Percentiles rank a stretch among this genome's conserved stretches.
phyloP scores from a whole-genome alignment of 2,797 vertebrate genomes.

The Hephaestus fuliginosus region DNA sequence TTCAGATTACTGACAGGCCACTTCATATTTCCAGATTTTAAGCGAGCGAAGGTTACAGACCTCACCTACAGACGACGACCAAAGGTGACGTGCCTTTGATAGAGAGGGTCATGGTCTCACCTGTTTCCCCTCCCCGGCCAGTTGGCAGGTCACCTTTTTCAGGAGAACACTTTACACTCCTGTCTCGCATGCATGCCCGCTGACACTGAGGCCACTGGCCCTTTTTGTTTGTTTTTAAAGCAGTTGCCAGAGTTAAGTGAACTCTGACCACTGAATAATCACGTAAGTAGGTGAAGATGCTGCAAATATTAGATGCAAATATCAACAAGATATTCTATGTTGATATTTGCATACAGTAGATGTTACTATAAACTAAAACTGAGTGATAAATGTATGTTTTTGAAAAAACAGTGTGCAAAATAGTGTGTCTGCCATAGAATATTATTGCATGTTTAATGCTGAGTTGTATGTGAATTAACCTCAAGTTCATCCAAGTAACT shows the following conservation, averaged over 20 bases:
- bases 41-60: slow-evolving; percentile 39
- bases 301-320: slow-evolving; percentile 19
- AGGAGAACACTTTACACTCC: not conserved
- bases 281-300: slow-evolving; percentile 1
- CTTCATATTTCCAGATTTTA: slow-evolving; percentile 60
- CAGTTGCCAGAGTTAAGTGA: slow-evolving; percentile 38
- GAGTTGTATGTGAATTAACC: slow-evolving; percentile 22
- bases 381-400: not conserved
- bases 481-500: slow-evolving; percentile 40
- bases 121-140: slow-evolving; percentile 41
- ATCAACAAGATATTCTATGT: not conserved
- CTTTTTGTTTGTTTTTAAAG: slow-evolving; percentile 73
- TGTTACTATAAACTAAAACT: not conserved
- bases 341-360: not conserved
- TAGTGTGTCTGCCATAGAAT: not conserved
- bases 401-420: not conserved
- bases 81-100: slow-evolving; percentile 69
- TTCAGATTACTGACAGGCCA: slow-evolving; percentile 52
- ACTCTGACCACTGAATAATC: slow-evolving; percentile 28
- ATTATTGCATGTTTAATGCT: slow-evolving; percentile 1
- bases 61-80: slow-evolving; percentile 49
- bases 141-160: slow-evolving; percentile 54
- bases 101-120: slow-evolving; percentile 64
- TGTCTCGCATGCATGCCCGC: slow-evolving; percentile 41
- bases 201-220: slow-evolving; percentile 62